phyloP scores from a whole-genome alignment of 2,113 vertebrate genomes.

The Coturnix japonica region DNA sequence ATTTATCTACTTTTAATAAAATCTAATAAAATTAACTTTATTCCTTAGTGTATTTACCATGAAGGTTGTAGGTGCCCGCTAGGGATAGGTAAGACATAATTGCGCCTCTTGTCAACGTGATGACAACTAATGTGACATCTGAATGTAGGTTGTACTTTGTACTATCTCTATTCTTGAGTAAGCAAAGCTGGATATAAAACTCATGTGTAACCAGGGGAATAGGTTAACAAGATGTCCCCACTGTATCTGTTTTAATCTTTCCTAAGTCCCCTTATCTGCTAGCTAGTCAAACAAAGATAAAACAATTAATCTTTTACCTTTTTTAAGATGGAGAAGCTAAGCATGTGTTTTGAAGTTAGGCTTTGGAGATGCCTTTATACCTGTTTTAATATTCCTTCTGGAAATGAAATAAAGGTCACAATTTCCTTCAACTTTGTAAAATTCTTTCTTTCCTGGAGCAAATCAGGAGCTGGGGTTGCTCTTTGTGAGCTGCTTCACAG shows the following conservation, averaged over 20 bases:
- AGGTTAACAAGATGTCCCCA: neutral
- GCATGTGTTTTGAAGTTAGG: neutral
- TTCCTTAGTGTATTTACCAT: neutral
- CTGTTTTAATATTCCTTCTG: neutral
- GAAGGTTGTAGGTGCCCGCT: neutral
- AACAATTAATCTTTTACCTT: neutral
- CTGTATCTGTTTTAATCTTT: slow-evolving; percentile 15
- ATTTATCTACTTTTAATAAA: neutral
- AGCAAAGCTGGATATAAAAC: neutral
- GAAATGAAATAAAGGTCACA: neutral
- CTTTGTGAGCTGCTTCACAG: rapidly evolving
- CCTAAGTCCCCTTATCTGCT: slow-evolving; percentile 17
- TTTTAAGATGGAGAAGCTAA: neutral
- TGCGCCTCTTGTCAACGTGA: neutral
- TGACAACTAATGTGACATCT: neutral
- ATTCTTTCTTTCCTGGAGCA: neutral
- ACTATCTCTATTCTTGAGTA: neutral
- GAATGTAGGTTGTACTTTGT: neutral
- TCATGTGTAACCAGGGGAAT: neutral
- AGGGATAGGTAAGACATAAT: neutral
- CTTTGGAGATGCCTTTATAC: neutral
- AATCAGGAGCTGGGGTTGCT: neutral
- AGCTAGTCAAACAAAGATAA: slow-evolving; percentile 22
- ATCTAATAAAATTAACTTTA: neutral
- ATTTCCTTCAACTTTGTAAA: neutral